Evolutionary conservation across 2,113 vertebrate species (phyloP).

Genomic region (Mionectes macconnelli): DNA sequence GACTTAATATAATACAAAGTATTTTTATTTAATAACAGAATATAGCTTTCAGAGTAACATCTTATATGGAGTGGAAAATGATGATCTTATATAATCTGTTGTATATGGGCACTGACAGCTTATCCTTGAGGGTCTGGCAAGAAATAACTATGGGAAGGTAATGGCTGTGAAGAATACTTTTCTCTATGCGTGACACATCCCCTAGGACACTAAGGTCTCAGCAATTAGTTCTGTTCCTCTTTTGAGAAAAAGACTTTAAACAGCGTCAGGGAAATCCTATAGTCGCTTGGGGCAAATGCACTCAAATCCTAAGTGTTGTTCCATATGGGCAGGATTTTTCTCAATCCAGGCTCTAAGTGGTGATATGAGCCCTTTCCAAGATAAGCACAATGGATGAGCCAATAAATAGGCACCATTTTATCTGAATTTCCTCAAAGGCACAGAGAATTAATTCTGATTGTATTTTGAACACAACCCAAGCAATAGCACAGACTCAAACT

Average conservation of each 20-base stretch:
- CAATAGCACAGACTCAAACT: not conserved
- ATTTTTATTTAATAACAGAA: constrained; percentile 44
- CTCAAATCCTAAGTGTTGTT: not conserved
- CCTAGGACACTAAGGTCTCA: constrained; percentile 48
- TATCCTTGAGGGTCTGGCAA: constrained; percentile 58
- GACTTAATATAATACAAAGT: constrained; percentile 34
- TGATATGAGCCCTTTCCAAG: not conserved
- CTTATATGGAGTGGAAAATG: constrained; percentile 60
- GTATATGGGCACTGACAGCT: constrained; percentile 31
- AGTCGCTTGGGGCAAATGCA: not conserved
- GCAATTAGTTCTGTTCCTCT: constrained; percentile 29
- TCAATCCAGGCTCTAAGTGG: not conserved
- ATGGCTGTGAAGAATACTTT: constrained; percentile 45
- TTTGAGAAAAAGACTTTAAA: not conserved
- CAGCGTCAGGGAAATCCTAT: not conserved
- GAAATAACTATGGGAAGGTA: constrained; percentile 56
- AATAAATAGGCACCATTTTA: not conserved
- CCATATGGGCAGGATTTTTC: not conserved
- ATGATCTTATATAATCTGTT: constrained; percentile 61
- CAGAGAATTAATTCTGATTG: not conserved
- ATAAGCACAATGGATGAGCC: not conserved
- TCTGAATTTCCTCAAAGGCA: not conserved
- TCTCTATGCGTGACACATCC: not conserved
- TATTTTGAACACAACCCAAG: not conserved
- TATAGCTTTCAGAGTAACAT: constrained; percentile 42